Evolutionary conservation across 2,797 vertebrate species (phyloP), one percentile per base, ranked within the genome.

Genomic region (Adelosebastes latens): DNA sequence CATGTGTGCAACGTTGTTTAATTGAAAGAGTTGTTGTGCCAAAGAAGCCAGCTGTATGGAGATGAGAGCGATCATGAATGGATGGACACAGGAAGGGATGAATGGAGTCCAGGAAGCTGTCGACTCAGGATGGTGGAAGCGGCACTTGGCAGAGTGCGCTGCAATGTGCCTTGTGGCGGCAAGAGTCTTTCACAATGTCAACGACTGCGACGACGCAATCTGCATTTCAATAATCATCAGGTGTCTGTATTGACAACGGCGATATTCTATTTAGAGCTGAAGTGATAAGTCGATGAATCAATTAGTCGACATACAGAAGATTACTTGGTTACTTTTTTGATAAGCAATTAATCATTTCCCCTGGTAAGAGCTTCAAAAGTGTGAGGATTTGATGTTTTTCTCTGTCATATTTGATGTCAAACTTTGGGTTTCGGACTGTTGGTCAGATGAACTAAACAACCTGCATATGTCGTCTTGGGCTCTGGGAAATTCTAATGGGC

Each of bases 11-110:
- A 20, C 55, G 82, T 70, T 76, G 80, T 80, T 90, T 84, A 79
- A 82, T 84, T 91, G 82, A 88, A 87, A 79, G 76, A 76, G 78
- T 71, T 76, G 61, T 87, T 68, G 69, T 87, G 86, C 87, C 77
- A 86, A 76, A 58, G 77, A 78, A 69, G 88, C 69, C 95, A 96
- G 95, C 94, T 96, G 95, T 90, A 93, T 93, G 91, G 91, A 92
- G 90, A 93, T 93, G 86, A 89, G 93, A 73, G 87, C 32, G 2
- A 42, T 32, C 76, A 72, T 92, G 91, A 93, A 92, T 94, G 87
- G 88, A 91, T 66, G 86, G 93, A 92, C 92, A 87, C 87, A 92
- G 91, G 93, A 92, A 92, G 86, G 85, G 79, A 81, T 92, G 87
- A 92, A 91, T 88, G 72, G 87, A 82, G 85, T 71, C 80, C 88